Evolutionary conservation across 2,888 invertebrate species (phyloP).

Genomic region (Helobdella robusta): DNA sequence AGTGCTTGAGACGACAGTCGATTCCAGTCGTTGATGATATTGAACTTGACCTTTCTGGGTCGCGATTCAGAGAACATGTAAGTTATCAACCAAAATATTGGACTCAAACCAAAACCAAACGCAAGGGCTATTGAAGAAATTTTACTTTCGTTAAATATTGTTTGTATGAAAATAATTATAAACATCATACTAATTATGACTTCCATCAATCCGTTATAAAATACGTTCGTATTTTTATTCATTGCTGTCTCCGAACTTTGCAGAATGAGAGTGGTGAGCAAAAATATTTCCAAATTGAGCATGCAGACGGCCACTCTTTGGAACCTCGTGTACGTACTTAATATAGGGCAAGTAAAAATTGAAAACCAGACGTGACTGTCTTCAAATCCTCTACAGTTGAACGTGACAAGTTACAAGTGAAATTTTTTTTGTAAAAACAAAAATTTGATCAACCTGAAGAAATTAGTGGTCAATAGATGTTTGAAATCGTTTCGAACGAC

Average conservation of each 20-base stretch:
- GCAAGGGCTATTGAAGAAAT: neutral
- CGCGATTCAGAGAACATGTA: conserved; percentile 18
- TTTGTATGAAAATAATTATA: neutral
- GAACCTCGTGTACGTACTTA: conserved; percentile 18
- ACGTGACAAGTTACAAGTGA: too few species aligned
- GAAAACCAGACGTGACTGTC: conserved; percentile 21
- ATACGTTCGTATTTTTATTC: conserved; percentile 7
- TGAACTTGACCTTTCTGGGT: neutral
- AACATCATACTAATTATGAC: conserved; percentile 8
- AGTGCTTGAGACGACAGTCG: neutral
- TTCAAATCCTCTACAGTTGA: conserved; percentile 8
- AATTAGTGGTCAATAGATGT: conserved; percentile 16
- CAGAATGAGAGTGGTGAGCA: conserved; percentile 5
- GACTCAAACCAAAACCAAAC: conserved; percentile 1
- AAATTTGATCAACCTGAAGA: conserved; percentile 9
- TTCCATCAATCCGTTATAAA: conserved; percentile 1
- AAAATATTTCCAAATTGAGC: conserved; percentile 17
- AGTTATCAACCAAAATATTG: conserved; percentile 8
- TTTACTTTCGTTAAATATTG: neutral
- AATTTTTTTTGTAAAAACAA: too few species aligned
- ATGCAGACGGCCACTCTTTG: conserved; percentile 10
- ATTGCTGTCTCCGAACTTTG: neutral
- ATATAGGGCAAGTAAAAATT: conserved; percentile 13
- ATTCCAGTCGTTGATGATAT: conserved; percentile 23
- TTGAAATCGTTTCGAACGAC: conserved; percentile 18